phyloP scores from a whole-genome alignment of 2,113 vertebrate species.

The Aspidoscelis tigris region DNA sequence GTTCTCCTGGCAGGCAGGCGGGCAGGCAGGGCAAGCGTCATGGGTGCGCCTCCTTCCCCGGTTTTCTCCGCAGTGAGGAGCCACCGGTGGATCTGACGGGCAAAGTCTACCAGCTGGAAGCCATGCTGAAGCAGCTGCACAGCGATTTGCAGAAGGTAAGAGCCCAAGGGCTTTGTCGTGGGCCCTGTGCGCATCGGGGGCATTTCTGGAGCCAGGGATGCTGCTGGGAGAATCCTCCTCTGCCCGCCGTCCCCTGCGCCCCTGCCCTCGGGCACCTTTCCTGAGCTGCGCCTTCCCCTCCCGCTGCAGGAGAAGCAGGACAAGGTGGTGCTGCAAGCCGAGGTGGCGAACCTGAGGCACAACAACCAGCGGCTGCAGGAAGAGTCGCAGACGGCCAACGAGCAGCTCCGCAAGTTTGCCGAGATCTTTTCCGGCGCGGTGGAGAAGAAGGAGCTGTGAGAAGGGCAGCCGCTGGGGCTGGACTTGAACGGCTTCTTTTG shows the following conservation, averaged over 20 bases:
- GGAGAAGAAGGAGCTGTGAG: conserved; percentile 69
- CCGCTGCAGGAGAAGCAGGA: conserved; percentile 89
- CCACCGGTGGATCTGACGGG: conserved; percentile 80
- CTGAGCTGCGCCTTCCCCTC: too few species aligned
- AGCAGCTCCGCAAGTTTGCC: conserved; percentile 90
- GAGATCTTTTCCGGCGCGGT: conserved; percentile 77
- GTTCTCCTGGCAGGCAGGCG: too few species aligned
- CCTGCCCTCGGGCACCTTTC: neutral
- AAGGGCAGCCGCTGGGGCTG: neutral
- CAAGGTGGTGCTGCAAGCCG: conserved; percentile 87
- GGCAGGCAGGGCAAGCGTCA: neutral
- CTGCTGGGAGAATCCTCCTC: neutral
- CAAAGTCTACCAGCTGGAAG: conserved; percentile 88
- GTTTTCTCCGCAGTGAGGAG: conserved; percentile 78
- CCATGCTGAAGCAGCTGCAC: conserved; percentile 91
- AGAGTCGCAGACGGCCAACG: conserved; percentile 84
- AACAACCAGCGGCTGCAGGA: conserved; percentile 93
- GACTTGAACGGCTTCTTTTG: neutral
- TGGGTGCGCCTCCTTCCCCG: neutral
- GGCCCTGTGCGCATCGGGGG: too few species aligned
- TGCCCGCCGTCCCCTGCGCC: neutral
- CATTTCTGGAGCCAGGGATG: neutral
- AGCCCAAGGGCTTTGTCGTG: fast-evolving
- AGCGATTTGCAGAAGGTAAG: conserved; percentile 88
- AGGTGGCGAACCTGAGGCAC: conserved; percentile 88